phyloP scores from a whole-genome alignment of 1,140 invertebrate genomes.

The Atta cephalotes region DNA sequence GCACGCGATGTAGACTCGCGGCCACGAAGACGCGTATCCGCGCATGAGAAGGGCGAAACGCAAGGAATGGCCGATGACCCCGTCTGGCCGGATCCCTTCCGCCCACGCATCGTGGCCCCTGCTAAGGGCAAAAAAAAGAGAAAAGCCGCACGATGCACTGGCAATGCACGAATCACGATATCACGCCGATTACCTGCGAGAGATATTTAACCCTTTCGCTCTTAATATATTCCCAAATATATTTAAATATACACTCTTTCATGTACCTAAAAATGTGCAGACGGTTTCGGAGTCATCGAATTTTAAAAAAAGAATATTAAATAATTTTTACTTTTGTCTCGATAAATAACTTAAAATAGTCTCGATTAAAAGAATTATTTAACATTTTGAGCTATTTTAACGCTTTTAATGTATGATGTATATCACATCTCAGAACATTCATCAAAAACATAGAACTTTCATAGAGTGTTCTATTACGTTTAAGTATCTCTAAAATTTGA shows the following conservation, averaged over 20 bases:
- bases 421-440: no score
- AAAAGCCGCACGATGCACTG: constrained; percentile 32
- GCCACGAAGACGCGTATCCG: constrained; percentile 35
- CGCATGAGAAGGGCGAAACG: constrained; percentile 62
- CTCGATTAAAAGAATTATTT: neutral
- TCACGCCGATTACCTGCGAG: constrained; percentile 52
- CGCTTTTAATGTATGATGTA: neutral
- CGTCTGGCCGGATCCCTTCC: constrained; percentile 67
- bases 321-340: neutral
- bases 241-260: neutral
- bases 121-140: constrained; percentile 55
- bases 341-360: no score
- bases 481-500: no score
- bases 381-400: neutral
- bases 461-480: no score
- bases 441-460: neutral
- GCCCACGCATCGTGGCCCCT: constrained; percentile 59
- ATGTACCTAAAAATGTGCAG: neutral
- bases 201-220: constrained; percentile 45
- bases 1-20: constrained; percentile 21
- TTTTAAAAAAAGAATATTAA: neutral
- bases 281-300: neutral
- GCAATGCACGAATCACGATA: constrained; percentile 52
- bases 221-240: constrained; percentile 8
- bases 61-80: constrained; percentile 70